These are phyloP conservation scores for Pseudotriccus pelzelni DNA, from an alignment of 2,797 vertebrate genomes.

Conservation along the genomic window DNA sequence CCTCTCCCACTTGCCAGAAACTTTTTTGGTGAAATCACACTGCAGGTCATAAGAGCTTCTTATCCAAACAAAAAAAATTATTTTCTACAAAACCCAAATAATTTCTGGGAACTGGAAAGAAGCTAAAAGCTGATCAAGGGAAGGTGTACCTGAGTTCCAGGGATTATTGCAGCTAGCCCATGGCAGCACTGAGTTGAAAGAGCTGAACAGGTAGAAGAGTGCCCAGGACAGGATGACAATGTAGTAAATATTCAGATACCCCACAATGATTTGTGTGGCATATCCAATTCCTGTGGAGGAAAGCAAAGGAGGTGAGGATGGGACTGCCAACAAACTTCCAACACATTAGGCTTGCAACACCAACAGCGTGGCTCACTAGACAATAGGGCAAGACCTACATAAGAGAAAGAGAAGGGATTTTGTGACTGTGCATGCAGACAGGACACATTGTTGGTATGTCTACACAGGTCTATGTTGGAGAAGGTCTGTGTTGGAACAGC, in stretches of 20 bases:
- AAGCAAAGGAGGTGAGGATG: not conserved
- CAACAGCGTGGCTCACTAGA: not conserved
- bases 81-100: not conserved
- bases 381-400: not conserved
- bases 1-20: not conserved
- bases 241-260: constrained; percentile 89
- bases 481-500: not conserved
- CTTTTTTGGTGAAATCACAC: not conserved
- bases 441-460: not conserved
- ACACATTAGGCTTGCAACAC: fast-evolving
- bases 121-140: not conserved
- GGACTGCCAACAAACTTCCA: not conserved
- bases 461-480: not conserved
- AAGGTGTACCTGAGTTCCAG: constrained; percentile 88
- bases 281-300: constrained; percentile 86
- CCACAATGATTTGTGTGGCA: constrained; percentile 86
- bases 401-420: not conserved
- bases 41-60: not conserved
- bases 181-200: constrained; percentile 83
- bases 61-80: not conserved
- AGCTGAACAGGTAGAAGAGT: constrained; percentile 88
- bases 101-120: not conserved
- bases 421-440: not conserved
- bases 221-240: constrained; percentile 90
- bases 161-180: constrained; percentile 87